Conservation (phyloP, 2,113 vertebrate genomes). For the Melanerpes aurifrons region DNA sequence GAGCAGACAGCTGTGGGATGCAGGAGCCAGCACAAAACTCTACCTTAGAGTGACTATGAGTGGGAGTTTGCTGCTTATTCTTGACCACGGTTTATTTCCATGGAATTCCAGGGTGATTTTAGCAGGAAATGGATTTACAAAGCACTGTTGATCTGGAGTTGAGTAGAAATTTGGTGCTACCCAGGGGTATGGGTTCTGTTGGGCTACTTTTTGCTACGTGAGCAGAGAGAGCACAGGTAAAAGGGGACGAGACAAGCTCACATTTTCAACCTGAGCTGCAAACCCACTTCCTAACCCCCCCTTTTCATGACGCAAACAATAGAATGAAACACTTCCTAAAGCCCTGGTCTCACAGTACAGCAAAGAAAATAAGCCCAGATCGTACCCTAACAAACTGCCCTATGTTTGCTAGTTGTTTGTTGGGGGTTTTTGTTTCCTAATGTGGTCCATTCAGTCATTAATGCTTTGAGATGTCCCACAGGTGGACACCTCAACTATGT, state of each 20-base stretch:
- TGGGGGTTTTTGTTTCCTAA: neutral
- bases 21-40: neutral
- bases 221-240: rapidly evolving
- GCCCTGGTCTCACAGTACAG: too few species aligned
- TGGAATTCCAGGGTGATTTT: neutral
- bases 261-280: neutral
- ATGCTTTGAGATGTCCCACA: neutral
- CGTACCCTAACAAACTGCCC: neutral
- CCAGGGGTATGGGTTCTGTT: neutral
- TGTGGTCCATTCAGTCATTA: neutral
- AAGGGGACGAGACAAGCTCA: neutral
- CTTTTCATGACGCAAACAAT: neutral
- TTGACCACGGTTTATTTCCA: neutral
- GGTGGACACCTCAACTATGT: rapidly evolving
- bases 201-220: neutral
- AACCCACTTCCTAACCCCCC: neutral
- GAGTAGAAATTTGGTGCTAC: neutral
- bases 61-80: neutral
- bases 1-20: neutral
- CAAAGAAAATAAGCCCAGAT: neutral
- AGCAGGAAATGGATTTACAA: neutral
- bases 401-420: neutral
- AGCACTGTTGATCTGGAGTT: neutral
- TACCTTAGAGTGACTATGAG: neutral
- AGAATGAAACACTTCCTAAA: too few species aligned